Evolutionary conservation across 2,113 vertebrate genomes (phyloP), one percentile per base, ranked within the genome.

Genomic region (Dasypus novemcinctus): DNA sequence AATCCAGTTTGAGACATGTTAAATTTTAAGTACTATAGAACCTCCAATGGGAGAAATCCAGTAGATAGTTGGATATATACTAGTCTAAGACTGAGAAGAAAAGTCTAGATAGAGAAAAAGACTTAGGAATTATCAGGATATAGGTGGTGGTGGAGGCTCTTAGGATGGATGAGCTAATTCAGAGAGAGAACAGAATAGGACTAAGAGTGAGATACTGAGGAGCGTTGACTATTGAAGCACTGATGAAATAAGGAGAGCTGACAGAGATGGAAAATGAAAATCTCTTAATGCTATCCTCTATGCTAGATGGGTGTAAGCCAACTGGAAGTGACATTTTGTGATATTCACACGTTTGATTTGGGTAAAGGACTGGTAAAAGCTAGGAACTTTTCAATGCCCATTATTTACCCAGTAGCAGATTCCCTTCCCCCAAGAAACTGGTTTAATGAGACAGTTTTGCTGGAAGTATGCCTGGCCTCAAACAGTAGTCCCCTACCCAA

Each of bases 301-400:
- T 79, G 93, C 82, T 86, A 94, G 93, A 66, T 91, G 89, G 76
- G 52, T 87, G 46, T 82, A 92, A 95, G 75, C 82, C 79, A 80
- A 72, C 78, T 92, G 27, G 52, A 83, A 71, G 63, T 95, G 93
- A 54, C 88, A 91, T 90, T 95, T 78, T 93, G 25, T 89, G 43
- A 75, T 96, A 86, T 74, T 96, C 91, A 94, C 94, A 84, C 36
- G 7, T 96, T 49, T 72, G 76, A 69, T 83, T 90, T 96, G 64
- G 57, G 57, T 91, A 78, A 95, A 88, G 38, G 25, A 61, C 81
- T 95, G 52, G 64, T 52, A 87, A 95, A 87, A 93, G 75, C 27
- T 91, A 66, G 5, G 79, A 88, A 54, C 57, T 41, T 80, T 91
- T 54, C 49, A 64, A 1, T 91, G 41, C 17, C n/a, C 64, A 27